Conservation (phyloP, 2,113 vertebrate genomes). For the Neofelis nebulosa region DNA sequence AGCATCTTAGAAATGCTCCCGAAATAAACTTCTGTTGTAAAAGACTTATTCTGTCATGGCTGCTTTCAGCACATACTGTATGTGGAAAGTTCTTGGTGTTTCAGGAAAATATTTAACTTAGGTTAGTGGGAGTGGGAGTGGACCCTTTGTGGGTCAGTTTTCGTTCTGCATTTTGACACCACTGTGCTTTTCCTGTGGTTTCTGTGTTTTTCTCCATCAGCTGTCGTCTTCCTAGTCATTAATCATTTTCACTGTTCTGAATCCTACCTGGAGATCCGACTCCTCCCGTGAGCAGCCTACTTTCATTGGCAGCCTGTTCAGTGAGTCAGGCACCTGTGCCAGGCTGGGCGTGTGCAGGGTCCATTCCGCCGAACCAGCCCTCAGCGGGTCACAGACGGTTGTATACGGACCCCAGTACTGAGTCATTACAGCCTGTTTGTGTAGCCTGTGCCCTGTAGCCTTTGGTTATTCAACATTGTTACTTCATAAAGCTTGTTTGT, state of each 20-base stretch:
- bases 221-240: background rate
- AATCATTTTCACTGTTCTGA: background rate
- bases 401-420: accelerated
- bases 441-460: background rate
- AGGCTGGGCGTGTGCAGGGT: background rate
- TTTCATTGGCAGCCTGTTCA: accelerated
- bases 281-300: background rate
- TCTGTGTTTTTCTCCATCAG: accelerated
- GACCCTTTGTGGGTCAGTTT: background rate
- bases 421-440: background rate
- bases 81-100: background rate
- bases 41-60: background rate
- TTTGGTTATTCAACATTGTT: background rate
- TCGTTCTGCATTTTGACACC: accelerated
- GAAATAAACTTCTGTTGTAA: background rate
- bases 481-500: background rate
- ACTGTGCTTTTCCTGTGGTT: background rate
- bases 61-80: background rate
- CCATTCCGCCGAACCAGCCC: too few species aligned
- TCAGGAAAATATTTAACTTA: background rate
- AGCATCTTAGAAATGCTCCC: background rate
- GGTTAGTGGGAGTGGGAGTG: background rate
- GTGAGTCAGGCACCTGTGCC: background rate
- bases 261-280: background rate
- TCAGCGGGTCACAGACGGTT: accelerated